Evolutionary conservation across 2,797 vertebrate species (phyloP), one percentile per base, ranked within the genome.

Genomic region (Gymnoscopelus braueri): DNA sequence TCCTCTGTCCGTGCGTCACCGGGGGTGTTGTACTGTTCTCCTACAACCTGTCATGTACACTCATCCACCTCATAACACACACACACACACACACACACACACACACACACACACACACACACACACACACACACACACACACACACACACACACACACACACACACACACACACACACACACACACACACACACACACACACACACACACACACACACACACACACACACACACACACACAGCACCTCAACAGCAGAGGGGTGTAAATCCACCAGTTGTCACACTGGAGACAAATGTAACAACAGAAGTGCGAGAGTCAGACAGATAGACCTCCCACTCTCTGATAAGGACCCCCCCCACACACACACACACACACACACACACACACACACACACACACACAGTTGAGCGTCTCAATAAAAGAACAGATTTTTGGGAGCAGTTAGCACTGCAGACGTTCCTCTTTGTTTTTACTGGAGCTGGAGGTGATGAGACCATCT

Each of bases 31-130:
- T 48, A 29, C 44, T 57, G 66, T 63, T 76, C 56, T 69, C 66
- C 49, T 70, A 59, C 57, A 72, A 67, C 62, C 61, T 73, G 49
- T 91, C 75, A 83, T 57, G 72, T 69, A 67, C 81, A 80, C 79
- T 72, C 57, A 7, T 70, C 77, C 48, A 53, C 69, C 61, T 70
- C 65, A 64, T 59, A 64, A 29, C 26, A 29, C 26, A 2, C 3
- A 29, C 26, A 29, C 26, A 29, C 26, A 29, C 26, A 29, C 26
- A 29, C 32, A 32, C 32, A 32, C 32, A 35, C 32, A 35, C 32
- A 35, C 19, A 50, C 19, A 50, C 49, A 24, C 62, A 64, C 62
- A 64, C 13, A 35, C 32, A 35, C 32, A 35, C 32, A 35, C 32
- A 35, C 32, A 35, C 32, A 35, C 32, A 35, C 32, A 35, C 32